These are phyloP conservation scores for Dinoponera quadriceps DNA, from an alignment of 1,140 invertebrate genomes.

Conservation along the genomic window DNA sequence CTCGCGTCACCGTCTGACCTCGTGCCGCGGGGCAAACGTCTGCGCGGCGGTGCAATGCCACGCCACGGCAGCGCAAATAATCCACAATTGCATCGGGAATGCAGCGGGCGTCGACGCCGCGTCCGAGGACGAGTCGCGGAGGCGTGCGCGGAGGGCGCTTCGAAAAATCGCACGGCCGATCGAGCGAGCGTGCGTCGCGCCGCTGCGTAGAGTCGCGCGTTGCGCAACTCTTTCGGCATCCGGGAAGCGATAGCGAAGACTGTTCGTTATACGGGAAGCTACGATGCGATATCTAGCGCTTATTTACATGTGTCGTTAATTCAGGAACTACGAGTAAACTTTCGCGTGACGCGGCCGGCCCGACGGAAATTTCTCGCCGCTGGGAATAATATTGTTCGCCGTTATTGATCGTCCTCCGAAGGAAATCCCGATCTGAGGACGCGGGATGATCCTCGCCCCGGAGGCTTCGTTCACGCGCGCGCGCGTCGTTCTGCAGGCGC, in stretches of 20 bases:
- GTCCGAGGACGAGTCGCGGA: slow-evolving; percentile 7
- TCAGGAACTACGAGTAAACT: neutral
- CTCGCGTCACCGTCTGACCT: slow-evolving; percentile 63
- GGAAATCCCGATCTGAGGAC: neutral
- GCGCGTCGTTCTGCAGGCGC: too few species aligned
- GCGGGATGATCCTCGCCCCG: too few species aligned
- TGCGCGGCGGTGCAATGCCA: slow-evolving; percentile 56
- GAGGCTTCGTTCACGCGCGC: too few species aligned
- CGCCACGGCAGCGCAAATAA: slow-evolving; percentile 62
- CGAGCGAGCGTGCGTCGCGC: neutral
- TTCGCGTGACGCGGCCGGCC: neutral
- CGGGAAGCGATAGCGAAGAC: neutral
- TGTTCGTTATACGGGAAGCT: neutral
- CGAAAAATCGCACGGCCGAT: neutral
- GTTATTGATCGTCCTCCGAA: neutral
- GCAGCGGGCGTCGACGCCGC: slow-evolving; percentile 37
- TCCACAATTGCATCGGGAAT: slow-evolving; percentile 62
- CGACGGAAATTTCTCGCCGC: neutral
- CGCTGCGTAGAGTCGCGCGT: too few species aligned
- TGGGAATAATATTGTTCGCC: neutral
- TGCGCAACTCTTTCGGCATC: neutral
- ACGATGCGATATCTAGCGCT: too few species aligned
- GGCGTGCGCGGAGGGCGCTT: slow-evolving; percentile 1
- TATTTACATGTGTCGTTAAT: neutral
- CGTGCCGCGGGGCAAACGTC: slow-evolving; percentile 43